phyloP scores from a whole-genome alignment of 2,888 invertebrate species.

The Koerneria pararmatus region DNA sequence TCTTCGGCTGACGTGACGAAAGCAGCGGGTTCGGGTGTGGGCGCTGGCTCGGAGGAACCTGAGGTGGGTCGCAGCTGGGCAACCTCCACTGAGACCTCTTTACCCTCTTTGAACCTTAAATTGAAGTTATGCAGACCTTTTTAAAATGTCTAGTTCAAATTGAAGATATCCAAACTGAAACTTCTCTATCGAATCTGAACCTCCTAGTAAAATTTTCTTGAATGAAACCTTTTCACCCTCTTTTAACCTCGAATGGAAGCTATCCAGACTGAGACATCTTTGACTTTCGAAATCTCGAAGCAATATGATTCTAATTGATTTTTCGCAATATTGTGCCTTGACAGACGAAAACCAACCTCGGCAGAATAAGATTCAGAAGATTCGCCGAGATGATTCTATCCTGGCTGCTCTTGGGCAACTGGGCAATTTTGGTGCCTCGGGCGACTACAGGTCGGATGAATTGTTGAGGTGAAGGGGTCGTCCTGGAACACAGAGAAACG shows the following conservation, averaged over 20 bases:
- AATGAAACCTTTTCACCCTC: too few species aligned
- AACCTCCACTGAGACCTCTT: too few species aligned
- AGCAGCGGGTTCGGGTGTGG: neutral
- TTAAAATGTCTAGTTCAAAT: too few species aligned
- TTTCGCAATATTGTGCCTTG: constrained; percentile 7
- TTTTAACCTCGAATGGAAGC: too few species aligned
- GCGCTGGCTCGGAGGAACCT: neutral
- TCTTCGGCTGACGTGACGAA: constrained; percentile 20
- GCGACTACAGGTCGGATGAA: constrained; percentile 5
- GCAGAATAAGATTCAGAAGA: constrained; percentile 37
- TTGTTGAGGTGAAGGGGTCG: constrained; percentile 16
- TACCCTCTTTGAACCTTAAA: too few species aligned
- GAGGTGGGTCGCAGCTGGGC: too few species aligned
- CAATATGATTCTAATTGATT: neutral
- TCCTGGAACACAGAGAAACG: neutral
- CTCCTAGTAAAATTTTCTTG: too few species aligned
- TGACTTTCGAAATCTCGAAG: neutral
- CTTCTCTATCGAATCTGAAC: too few species aligned
- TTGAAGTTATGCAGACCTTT: too few species aligned
- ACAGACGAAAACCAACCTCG: constrained; percentile 28
- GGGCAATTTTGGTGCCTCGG: neutral
- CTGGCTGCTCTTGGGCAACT: neutral
- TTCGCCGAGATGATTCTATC: constrained; percentile 43
- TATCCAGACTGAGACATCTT: too few species aligned
- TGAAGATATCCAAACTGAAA: too few species aligned